Evolutionary conservation across 2,113 vertebrate genomes (phyloP).

Genomic region (Galeopterus variegatus): DNA sequence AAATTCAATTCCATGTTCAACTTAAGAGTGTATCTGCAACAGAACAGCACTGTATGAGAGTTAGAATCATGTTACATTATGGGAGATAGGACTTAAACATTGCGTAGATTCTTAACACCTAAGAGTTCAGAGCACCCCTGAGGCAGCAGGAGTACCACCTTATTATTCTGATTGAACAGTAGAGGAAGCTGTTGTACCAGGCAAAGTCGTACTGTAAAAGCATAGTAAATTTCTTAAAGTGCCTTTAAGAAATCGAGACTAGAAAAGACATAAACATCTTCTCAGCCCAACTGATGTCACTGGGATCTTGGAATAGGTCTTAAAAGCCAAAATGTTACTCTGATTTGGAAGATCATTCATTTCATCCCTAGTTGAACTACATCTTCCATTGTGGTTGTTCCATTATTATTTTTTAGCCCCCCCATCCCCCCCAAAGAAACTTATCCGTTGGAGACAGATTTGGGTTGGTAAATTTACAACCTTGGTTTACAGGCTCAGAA

Average conservation of each 20-base stretch:
- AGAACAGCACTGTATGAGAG: slow-evolving; percentile 43
- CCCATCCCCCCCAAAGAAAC: neutral
- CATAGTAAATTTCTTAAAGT: slow-evolving; percentile 50
- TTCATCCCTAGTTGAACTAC: slow-evolving; percentile 6
- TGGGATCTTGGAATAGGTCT: neutral
- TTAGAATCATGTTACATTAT: neutral
- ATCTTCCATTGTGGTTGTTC: neutral
- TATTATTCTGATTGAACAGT: slow-evolving; percentile 63
- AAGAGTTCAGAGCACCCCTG: slow-evolving; percentile 31
- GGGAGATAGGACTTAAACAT: slow-evolving; percentile 46
- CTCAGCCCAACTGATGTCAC: neutral
- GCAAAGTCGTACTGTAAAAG: slow-evolving; percentile 33
- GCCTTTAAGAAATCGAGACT: neutral
- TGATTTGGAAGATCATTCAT: neutral
- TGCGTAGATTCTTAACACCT: slow-evolving; percentile 38
- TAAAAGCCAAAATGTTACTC: slow-evolving; percentile 39
- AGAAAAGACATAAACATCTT: slow-evolving; percentile 28
- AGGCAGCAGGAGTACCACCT: neutral
- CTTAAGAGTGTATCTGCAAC: slow-evolving; percentile 60
- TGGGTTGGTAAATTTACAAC: slow-evolving; percentile 3
- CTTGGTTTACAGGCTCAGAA: slow-evolving; percentile 3
- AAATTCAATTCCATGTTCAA: slow-evolving; percentile 71
- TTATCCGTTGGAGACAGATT: slow-evolving; percentile 49
- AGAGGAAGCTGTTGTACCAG: slow-evolving; percentile 28
- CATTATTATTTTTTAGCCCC: neutral